These are phyloP conservation scores for Chymomyza fuscimana DNA, from an alignment of 2,888 invertebrate genomes.

Conservation along the genomic window DNA sequence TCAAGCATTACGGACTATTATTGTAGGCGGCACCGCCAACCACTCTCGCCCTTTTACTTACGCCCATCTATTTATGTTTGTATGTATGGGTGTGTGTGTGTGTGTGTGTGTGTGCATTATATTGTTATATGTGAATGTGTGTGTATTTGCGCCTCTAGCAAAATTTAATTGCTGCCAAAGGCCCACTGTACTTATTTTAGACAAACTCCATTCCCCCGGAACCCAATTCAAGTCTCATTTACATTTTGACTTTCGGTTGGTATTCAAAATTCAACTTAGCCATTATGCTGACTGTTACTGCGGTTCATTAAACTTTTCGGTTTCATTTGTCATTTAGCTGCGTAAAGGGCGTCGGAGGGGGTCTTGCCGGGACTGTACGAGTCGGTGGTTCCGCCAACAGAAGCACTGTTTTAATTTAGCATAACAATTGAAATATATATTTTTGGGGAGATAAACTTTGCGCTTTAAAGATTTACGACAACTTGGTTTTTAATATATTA, in stretches of 20 bases:
- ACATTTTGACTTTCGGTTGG: conserved; percentile 6
- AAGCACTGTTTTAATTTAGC: conserved; percentile 48
- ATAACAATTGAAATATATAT: conserved; percentile 65
- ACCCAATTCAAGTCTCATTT: conserved; percentile 13
- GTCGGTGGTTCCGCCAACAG: conserved; percentile 16
- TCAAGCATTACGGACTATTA: conserved; percentile 47
- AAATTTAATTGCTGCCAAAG: conserved; percentile 60
- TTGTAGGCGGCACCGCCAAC: not conserved
- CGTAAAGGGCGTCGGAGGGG: not conserved
- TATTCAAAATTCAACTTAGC: conserved; percentile 22
- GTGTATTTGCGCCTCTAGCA: conserved; percentile 35
- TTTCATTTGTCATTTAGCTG: conserved; percentile 60
- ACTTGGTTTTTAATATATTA: not conserved
- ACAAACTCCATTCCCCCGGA: conserved; percentile 9
- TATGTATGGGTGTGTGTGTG: conserved; percentile 28
- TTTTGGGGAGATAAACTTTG: conserved; percentile 56
- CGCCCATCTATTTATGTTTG: conserved; percentile 8
- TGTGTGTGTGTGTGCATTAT: conserved; percentile 38
- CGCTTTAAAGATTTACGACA: conserved; percentile 25
- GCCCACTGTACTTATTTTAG: conserved; percentile 11
- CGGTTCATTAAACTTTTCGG: conserved; percentile 67
- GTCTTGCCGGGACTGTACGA: not conserved
- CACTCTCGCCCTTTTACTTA: not conserved
- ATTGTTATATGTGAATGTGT: conserved; percentile 34
- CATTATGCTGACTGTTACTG: conserved; percentile 62